Evolutionary conservation across 2,797 vertebrate genomes (phyloP).

Genomic region (Onychomys arenicola): DNA sequence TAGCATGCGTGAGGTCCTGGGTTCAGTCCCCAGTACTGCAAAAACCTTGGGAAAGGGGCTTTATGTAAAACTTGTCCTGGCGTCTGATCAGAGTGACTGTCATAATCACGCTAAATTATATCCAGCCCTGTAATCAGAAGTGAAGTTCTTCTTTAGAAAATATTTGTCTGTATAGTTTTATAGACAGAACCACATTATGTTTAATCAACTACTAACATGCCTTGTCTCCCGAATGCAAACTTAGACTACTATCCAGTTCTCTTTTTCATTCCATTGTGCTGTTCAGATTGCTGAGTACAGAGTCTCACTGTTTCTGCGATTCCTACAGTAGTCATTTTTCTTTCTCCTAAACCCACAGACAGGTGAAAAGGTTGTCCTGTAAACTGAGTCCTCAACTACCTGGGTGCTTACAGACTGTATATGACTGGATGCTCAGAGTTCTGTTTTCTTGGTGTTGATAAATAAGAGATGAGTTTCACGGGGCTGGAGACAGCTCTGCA

Average conservation of each 20-base stretch:
- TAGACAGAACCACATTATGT: neutral
- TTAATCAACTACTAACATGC: neutral
- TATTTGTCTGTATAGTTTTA: slow-evolving; percentile 1
- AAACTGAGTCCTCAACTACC: neutral
- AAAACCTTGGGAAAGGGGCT: neutral
- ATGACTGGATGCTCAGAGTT: neutral
- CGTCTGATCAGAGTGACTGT: slow-evolving; percentile 23
- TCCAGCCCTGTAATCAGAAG: neutral
- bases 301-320: slow-evolving; percentile 16
- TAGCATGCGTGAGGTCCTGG: neutral
- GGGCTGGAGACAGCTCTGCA: neutral
- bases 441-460: neutral
- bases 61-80: neutral
- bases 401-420: slow-evolving; percentile 23
- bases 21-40: neutral
- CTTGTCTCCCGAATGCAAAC: neutral
- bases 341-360: neutral
- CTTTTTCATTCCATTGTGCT: neutral
- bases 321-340: slow-evolving; percentile 49
- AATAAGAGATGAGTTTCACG: neutral
- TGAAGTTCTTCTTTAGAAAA: slow-evolving; percentile 30
- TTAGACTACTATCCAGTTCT: neutral
- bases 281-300: neutral
- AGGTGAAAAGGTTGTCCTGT: slow-evolving; percentile 11
- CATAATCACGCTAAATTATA: neutral